Percentiles rank a stretch among this genome's conserved stretches.
These are phyloP conservation scores for Leptoclinus maculatus DNA, from an alignment of 2,797 vertebrate genomes.

Conservation along the genomic window DNA sequence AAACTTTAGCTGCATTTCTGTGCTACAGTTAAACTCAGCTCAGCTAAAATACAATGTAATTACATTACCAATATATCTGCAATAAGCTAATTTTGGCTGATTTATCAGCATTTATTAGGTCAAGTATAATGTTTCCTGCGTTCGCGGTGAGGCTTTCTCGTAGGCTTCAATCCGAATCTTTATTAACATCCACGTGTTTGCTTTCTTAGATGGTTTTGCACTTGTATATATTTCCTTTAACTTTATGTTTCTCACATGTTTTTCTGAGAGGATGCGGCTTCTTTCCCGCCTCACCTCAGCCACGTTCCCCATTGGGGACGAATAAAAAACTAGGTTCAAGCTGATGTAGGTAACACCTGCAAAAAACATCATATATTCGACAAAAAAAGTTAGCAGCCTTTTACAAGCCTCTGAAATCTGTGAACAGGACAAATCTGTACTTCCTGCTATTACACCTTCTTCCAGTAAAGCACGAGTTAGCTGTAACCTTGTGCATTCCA, in stretches of 20 bases:
- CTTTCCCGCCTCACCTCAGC: not conserved
- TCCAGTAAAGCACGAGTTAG: conserved; percentile 10
- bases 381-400: not conserved
- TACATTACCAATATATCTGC: not conserved
- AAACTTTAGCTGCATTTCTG: not conserved
- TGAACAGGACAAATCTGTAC: not conserved
- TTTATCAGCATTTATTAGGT: not conserved
- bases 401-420: not conserved
- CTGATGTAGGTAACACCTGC: conserved; percentile 27
- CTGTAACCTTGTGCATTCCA: conserved; percentile 12
- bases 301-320: not conserved
- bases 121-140: not conserved
- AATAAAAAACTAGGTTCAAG: conserved; percentile 7
- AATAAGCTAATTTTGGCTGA: not conserved
- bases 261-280: not conserved
- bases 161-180: not conserved
- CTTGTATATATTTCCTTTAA: not conserved
- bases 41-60: too few species aligned
- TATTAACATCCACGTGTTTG: not conserved
- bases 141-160: not conserved
- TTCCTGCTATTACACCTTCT: conserved; percentile 3
- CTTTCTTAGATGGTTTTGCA: not conserved
- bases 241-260: not conserved
- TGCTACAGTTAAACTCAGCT: too few species aligned
- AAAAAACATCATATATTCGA: conserved; percentile 16